Base-by-base conservation (phyloP, 2,888 invertebrate genomes). In the Andrena minutula region DNA sequence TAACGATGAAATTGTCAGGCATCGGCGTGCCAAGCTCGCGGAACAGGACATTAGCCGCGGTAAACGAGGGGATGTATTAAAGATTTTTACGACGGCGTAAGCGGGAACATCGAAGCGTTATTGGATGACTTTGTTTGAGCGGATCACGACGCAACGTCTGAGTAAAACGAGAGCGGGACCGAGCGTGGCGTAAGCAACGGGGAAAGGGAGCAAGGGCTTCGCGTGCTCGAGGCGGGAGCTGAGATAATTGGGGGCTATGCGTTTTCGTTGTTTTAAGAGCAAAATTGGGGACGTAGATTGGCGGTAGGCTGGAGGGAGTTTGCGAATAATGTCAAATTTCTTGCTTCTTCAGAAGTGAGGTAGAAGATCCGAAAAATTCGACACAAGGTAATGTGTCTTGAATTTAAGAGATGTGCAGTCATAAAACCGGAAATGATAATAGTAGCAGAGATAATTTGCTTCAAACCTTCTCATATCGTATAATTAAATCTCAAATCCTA, bases 41-140 rank as follows among this genome's bases (percentile, higher is more conserved):
- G 30, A 20, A 30, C 28, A 60, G 60, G n/a, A 56, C 23, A 56
- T 56, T 56, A 56, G 56, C 56, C 23, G 23, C 56, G 56, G 23
- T 26, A 56, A 41, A 56, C 56, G 56, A 26, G 56, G 23, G 56
- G 56, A 10, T 56, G 56, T 26, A 56, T 56, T 56, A 26, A 20
- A 56, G 56, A 56, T 26, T 56, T 56, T 56, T 26, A 26, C 23
- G 56, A 5, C 23, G 1, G 1, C 10, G 23, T 23, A 56, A 23
- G 26, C 23, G 56, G 56, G 30, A 32, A 30, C 32, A 32, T 30
- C 23, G 56, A 20, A 61, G n/a, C 60, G n/a, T 60, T 61, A 61
- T 61, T 61, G 35, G 61, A 61, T 28, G 32, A 32, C 32, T 60
- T 60, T 30, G 28, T 60, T 60, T n/a, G 30, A 12, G 5, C 7